Conservation (phyloP, 1,140 invertebrate genomes). For the Tribolium castaneum region DNA sequence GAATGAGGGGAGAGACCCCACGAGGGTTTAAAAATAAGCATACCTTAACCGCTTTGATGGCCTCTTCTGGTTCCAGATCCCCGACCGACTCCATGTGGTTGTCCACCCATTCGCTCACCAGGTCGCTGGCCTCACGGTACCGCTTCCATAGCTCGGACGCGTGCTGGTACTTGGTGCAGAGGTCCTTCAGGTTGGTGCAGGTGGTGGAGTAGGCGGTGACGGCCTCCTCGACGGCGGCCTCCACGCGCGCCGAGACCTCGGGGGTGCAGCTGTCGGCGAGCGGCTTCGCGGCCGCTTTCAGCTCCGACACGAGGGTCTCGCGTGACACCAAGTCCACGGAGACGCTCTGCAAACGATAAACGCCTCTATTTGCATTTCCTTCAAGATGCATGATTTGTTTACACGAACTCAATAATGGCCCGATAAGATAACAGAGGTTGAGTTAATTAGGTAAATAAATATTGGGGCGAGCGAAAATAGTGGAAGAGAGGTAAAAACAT, state of each 20-base stretch:
- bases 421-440: conserved; percentile 4
- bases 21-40: conserved; percentile 24
- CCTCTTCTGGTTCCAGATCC: conserved; percentile 71
- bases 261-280: conserved; percentile 75
- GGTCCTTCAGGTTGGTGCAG: conserved; percentile 75
- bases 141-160: conserved; percentile 82
- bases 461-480: background rate
- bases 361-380: background rate
- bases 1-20: background rate
- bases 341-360: conserved; percentile 51
- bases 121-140: conserved; percentile 80
- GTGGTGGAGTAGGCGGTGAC: conserved; percentile 82
- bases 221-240: conserved; percentile 78
- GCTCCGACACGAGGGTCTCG: conserved; percentile 77
- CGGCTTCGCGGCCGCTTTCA: conserved; percentile 75
- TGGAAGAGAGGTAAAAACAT: background rate
- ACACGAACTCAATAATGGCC: background rate
- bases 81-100: conserved; percentile 74
- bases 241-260: conserved; percentile 75
- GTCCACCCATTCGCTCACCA: conserved; percentile 77
- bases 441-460: conserved; percentile 1
- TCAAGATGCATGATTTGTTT: background rate
- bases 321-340: conserved; percentile 74
- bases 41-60: conserved; percentile 74
- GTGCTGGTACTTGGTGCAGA: conserved; percentile 78